These are phyloP conservation scores for Notolepis coatsorum DNA, from an alignment of 2,797 vertebrate species.

Conservation along the genomic window DNA sequence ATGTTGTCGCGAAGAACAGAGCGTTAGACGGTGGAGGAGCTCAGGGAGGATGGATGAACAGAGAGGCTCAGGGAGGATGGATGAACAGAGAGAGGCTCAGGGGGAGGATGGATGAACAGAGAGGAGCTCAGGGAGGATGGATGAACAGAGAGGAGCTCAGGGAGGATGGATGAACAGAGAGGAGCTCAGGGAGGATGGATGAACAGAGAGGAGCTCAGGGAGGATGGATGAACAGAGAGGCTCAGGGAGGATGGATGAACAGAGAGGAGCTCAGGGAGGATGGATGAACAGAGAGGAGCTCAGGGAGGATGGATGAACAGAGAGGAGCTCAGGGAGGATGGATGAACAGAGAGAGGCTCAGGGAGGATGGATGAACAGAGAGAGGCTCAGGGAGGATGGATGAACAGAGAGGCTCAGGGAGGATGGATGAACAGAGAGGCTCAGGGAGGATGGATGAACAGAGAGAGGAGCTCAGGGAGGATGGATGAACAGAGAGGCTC, in stretches of 20 bases:
- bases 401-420: too few relatives aligned
- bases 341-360: too few relatives aligned
- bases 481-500: conserved; percentile 14
- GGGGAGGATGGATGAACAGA: conserved; percentile 5
- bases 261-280: not conserved
- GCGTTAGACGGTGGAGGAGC: too few relatives aligned
- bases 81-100: conserved; percentile 8
- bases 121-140: too few relatives aligned
- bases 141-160: conserved; percentile 7
- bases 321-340: not conserved
- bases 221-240: conserved; percentile 9
- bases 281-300: conserved; percentile 16
- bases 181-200: too few relatives aligned
- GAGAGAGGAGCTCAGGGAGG: not conserved
- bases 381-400: not conserved
- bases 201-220: not conserved
- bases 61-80: too few relatives aligned
- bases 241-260: too few relatives aligned
- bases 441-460: conserved; percentile 1
- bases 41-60: conserved; percentile 1
- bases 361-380: conserved; percentile 17
- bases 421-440: conserved; percentile 14
- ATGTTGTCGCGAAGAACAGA: conserved; percentile 2
- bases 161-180: conserved; percentile 6
- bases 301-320: too few relatives aligned